These are phyloP conservation scores for Danio albolineatus DNA, from an alignment of 2,797 vertebrate species.

Conservation along the genomic window DNA sequence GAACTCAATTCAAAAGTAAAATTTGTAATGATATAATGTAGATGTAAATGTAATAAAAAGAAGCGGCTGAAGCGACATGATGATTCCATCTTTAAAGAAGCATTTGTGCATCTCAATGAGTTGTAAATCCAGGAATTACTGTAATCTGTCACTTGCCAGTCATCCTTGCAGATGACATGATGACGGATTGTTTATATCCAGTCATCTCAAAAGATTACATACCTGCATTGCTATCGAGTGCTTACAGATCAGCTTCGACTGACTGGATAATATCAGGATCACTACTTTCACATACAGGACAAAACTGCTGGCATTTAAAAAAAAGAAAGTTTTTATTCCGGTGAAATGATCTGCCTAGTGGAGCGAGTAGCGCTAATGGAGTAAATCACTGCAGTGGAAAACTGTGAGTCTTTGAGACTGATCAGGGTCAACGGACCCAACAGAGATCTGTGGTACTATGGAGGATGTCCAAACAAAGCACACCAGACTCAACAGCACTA, in stretches of 20 bases:
- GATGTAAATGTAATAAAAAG: not conserved
- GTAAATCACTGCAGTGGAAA: conserved; percentile 38
- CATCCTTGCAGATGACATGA: not conserved
- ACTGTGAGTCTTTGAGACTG: conserved; percentile 38
- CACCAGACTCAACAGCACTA: conserved; percentile 1
- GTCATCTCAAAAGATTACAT: conserved; percentile 27
- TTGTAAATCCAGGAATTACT: conserved; percentile 6
- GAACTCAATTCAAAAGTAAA: not conserved
- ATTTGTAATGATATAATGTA: not conserved
- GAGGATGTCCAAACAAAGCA: conserved; percentile 19
- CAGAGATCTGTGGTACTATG: conserved; percentile 15
- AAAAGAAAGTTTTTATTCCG: conserved; percentile 20
- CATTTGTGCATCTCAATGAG: not conserved
- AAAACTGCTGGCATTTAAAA: conserved; percentile 19
- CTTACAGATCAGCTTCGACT: conserved; percentile 16
- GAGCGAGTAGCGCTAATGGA: conserved; percentile 24
- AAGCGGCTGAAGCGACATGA: not conserved
- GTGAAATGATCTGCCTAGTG: conserved; percentile 17
- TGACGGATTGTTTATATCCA: conserved; percentile 5
- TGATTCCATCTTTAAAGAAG: not conserved
- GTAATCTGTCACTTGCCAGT: not conserved
- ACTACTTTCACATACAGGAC: not conserved
- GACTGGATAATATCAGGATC: conserved; percentile 31
- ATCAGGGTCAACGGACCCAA: conserved; percentile 16
- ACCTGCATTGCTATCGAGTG: not conserved